A percentile compares a stretch with the other conserved stretches of the same genome.
These are phyloP conservation scores for Suillia variegata DNA, from an alignment of 2,888 invertebrate species.

Conservation along the genomic window DNA sequence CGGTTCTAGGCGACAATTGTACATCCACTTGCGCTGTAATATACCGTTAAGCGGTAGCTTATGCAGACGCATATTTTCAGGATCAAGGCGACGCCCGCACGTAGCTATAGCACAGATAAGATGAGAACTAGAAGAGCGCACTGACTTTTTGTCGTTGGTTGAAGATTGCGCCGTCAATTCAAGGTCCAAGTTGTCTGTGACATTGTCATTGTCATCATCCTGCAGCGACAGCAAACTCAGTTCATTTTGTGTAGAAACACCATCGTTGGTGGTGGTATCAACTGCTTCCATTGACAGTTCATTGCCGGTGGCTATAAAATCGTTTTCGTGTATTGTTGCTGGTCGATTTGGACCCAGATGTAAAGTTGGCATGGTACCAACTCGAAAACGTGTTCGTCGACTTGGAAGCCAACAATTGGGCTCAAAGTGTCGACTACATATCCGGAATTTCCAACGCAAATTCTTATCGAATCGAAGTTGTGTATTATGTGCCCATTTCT, in stretches of 20 bases:
- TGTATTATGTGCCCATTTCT: no score
- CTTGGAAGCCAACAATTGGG: no score
- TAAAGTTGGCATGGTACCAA: constrained; percentile 28
- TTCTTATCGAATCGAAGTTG: no score
- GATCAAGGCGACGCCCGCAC: constrained; percentile 11
- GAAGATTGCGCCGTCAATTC: background rate
- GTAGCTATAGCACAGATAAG: constrained; percentile 17
- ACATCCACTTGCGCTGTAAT: constrained; percentile 28
- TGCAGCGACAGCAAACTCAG: background rate
- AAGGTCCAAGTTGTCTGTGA: background rate
- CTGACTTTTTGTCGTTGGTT: background rate
- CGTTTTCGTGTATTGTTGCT: background rate
- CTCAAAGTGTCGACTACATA: no score
- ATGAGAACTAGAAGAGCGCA: no score
- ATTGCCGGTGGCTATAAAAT: no score
- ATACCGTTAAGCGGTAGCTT: constrained; percentile 28
- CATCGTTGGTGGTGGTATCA: no score
- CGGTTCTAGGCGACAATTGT: constrained; percentile 17
- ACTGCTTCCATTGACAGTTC: background rate
- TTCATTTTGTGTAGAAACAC: no score
- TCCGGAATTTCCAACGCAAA: no score
- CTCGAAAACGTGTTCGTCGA: no score
- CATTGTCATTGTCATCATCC: background rate
- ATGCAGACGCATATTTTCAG: constrained; percentile 25
- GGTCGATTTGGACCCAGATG: constrained; percentile 13